Evolutionary conservation across 1,140 invertebrate species (phyloP), one percentile per base, ranked within the genome.

Genomic region (Harlomillsia oculata): DNA sequence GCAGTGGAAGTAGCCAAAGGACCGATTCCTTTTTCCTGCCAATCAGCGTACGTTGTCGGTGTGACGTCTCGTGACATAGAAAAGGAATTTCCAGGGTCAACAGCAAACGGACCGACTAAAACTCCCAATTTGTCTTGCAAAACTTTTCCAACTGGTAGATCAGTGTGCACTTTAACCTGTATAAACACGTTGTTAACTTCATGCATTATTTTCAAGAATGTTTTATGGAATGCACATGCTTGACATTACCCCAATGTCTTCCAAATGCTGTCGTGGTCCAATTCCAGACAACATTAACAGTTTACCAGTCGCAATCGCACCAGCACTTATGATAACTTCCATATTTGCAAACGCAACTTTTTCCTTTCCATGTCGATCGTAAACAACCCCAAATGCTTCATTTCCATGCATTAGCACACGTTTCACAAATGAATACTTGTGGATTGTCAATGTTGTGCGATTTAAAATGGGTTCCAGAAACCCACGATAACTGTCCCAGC

Each of bases 381-480:
- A 56, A 30, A 41, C 29, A 18, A 56, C 45, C 6, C 43, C 53
- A 1, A 20, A 6, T 16, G 45, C 34, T 28, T 29, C n/a, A 9
- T 16, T 34, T 32, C 29, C 29, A 6, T 43, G 23, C 3, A 56
- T 20, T 25, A 56, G 23, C 3, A 56, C 78, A 73, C 77, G 82
- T 0, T 76, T 84, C 0, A 81, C 73, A 11, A 37, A 29, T 2
- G 56, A 51, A 37, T 44, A 58, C 30, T 52, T 52, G 9, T 45
- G 36, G 1, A 57, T 40, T 4, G 36, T 28, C 18, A 57, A 44
- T 34, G 16, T 57, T 9, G 25, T 36, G 14, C 54, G 37, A 0
- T 28, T 14, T 43, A 21, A 11, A 46, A 51, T 50, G 23, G 55
- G 55, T 0, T 28, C 26, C 5, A 57, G 16, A 23, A 44, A 57